These are phyloP conservation scores for Miichthys miiuy DNA, from an alignment of 2,797 vertebrate genomes.

Conservation along the genomic window DNA sequence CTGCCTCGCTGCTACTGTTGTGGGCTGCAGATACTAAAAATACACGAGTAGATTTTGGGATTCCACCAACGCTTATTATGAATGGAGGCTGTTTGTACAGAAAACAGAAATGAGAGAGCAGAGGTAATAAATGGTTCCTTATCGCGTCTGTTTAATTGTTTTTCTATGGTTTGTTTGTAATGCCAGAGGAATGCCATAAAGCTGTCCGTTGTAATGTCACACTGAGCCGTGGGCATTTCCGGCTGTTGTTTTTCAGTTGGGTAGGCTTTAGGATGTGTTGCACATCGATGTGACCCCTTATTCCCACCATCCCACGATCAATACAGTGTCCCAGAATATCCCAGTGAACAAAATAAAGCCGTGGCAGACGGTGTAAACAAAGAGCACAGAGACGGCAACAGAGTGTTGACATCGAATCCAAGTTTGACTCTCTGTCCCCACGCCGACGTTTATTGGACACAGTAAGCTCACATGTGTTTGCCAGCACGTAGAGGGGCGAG, in stretches of 20 bases:
- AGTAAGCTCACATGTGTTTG: constrained; percentile 45
- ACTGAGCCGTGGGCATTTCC: constrained; percentile 47
- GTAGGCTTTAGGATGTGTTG: constrained; percentile 67
- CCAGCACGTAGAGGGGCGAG: constrained; percentile 17
- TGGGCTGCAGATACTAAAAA: constrained; percentile 50
- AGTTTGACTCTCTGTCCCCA: constrained; percentile 22
- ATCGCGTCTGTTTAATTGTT: not conserved
- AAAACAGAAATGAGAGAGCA: not conserved
- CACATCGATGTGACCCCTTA: constrained; percentile 59
- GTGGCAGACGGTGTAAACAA: constrained; percentile 39
- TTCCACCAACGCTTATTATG: constrained; percentile 41
- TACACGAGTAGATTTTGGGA: constrained; percentile 29
- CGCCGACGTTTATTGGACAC: constrained; percentile 13
- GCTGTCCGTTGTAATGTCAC: constrained; percentile 39
- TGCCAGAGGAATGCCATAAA: constrained; percentile 8
- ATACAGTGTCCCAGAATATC: constrained; percentile 59
- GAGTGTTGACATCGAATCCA: constrained; percentile 37
- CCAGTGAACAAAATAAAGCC: constrained; percentile 21
- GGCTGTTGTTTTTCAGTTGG: constrained; percentile 59
- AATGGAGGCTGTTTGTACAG: constrained; percentile 30
- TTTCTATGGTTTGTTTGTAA: constrained; percentile 4
- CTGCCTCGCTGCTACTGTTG: constrained; percentile 41
- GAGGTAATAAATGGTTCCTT: not conserved
- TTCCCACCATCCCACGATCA: constrained; percentile 55
- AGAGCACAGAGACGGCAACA: not conserved